Percentiles rank a stretch among this genome's conserved stretches.
Conservation (phyloP, 1,140 invertebrate species). For the Bombyx mori region DNA sequence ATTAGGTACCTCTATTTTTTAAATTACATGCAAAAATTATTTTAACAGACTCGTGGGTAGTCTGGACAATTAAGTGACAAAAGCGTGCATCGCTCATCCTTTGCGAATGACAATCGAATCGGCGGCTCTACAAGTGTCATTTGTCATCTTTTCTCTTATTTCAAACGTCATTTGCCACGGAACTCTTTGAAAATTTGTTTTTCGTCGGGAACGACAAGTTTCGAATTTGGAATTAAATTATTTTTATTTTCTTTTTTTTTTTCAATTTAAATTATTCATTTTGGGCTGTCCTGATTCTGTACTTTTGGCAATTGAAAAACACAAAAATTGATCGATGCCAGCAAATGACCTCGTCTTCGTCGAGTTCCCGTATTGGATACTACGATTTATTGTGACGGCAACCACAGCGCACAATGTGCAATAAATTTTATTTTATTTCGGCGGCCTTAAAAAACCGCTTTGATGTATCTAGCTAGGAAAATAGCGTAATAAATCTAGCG, state of each 20-base stretch:
- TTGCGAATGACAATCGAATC: slow-evolving; percentile 32
- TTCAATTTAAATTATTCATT: too few species aligned
- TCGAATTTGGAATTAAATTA: too few species aligned
- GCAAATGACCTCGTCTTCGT: too few species aligned
- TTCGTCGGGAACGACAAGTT: background rate
- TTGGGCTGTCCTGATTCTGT: too few species aligned
- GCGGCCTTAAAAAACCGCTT: slow-evolving; percentile 1
- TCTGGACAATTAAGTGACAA: slow-evolving; percentile 7
- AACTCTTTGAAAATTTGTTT: background rate
- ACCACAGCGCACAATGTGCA: slow-evolving; percentile 10
- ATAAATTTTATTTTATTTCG: slow-evolving; percentile 14
- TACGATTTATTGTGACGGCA: background rate
- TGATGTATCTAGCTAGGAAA: background rate
- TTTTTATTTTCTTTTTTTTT: too few species aligned
- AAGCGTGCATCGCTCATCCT: slow-evolving; percentile 11
- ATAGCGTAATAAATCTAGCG: too few species aligned
- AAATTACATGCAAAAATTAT: too few species aligned
- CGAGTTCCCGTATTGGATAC: too few species aligned
- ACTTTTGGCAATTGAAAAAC: too few species aligned
- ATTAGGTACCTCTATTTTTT: too few species aligned
- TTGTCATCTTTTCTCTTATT: slow-evolving; percentile 29
- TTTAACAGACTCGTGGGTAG: too few species aligned
- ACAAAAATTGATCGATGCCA: too few species aligned
- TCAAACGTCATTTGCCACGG: slow-evolving; percentile 3
- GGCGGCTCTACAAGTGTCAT: slow-evolving; percentile 22